These are phyloP conservation scores for Drosophila meridionalis DNA, from an alignment of 2,888 invertebrate genomes.

Conservation along the genomic window DNA sequence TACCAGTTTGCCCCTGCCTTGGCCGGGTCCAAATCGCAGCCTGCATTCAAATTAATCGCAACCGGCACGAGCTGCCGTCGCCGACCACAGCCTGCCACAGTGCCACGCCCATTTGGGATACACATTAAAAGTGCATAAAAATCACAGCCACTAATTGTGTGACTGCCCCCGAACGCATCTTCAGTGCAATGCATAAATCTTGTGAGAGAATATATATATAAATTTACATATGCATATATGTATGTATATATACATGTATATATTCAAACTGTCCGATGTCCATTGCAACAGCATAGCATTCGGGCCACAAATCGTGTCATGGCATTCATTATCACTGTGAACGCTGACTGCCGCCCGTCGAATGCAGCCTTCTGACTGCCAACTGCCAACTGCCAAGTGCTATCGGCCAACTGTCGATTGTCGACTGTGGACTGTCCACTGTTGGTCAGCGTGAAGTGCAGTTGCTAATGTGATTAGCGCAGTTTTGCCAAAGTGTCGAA, in stretches of 20 bases:
- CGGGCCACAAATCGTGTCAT: slow-evolving; percentile 43
- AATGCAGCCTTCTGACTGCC: slow-evolving; percentile 6
- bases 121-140: slow-evolving; percentile 64
- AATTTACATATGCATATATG: neutral
- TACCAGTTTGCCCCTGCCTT: slow-evolving; percentile 20
- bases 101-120: slow-evolving; percentile 30
- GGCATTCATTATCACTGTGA: slow-evolving; percentile 54
- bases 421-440: neutral
- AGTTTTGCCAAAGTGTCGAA: slow-evolving; percentile 47
- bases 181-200: slow-evolving; percentile 27
- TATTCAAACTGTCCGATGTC: slow-evolving; percentile 3
- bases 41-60: slow-evolving; percentile 67
- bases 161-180: slow-evolving; percentile 27
- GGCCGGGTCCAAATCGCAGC: neutral
- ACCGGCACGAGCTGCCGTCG: slow-evolving; percentile 38
- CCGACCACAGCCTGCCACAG: slow-evolving; percentile 13
- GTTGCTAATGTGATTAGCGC: slow-evolving; percentile 60
- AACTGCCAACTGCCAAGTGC: neutral
- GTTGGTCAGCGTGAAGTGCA: slow-evolving; percentile 8
- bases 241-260: slow-evolving; percentile 1
- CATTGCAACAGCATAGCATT: slow-evolving; percentile 27
- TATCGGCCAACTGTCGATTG: neutral
- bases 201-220: neutral
- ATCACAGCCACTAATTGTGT: slow-evolving; percentile 57
- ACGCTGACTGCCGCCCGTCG: slow-evolving; percentile 2